These are phyloP conservation scores for Brachyptera risi DNA, from an alignment of 2,888 invertebrate genomes.

Conservation along the genomic window DNA sequence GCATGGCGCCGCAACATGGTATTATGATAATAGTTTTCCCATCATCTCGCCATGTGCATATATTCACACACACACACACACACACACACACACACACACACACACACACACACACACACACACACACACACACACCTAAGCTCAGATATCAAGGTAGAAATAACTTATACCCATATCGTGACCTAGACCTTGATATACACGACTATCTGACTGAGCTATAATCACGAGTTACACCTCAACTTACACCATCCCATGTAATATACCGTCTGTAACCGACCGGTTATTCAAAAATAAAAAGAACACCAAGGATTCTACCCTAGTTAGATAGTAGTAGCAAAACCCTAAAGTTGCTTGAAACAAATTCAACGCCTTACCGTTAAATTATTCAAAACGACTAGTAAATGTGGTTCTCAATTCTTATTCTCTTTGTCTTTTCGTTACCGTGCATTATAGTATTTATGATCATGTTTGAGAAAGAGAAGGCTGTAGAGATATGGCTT, in stretches of 20 bases:
- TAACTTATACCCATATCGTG: background rate
- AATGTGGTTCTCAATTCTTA: conserved; percentile 5
- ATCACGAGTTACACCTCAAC: background rate
- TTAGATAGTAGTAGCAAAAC: conserved; percentile 21
- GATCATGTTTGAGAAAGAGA: conserved; percentile 28
- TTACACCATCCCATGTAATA: background rate
- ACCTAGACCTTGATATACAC: background rate
- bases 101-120: too few relatives aligned
- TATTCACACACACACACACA: too few relatives aligned
- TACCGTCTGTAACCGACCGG: background rate
- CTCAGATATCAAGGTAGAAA: too few relatives aligned
- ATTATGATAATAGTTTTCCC: background rate
- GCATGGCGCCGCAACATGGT: background rate
- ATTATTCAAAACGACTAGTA: conserved; percentile 26
- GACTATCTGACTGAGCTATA: background rate
- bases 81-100: too few relatives aligned
- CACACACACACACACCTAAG: too few relatives aligned
- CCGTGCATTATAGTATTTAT: conserved; percentile 28
- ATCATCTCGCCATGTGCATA: too few relatives aligned
- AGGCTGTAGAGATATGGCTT: conserved; percentile 26
- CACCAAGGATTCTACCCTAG: conserved; percentile 5
- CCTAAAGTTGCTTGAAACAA: conserved; percentile 22
- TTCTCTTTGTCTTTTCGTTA: conserved; percentile 20
- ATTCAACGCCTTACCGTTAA: conserved; percentile 27
- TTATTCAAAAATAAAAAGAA: background rate